Conservation (phyloP, 2,797 vertebrate genomes). For the Platalea minor region DNA sequence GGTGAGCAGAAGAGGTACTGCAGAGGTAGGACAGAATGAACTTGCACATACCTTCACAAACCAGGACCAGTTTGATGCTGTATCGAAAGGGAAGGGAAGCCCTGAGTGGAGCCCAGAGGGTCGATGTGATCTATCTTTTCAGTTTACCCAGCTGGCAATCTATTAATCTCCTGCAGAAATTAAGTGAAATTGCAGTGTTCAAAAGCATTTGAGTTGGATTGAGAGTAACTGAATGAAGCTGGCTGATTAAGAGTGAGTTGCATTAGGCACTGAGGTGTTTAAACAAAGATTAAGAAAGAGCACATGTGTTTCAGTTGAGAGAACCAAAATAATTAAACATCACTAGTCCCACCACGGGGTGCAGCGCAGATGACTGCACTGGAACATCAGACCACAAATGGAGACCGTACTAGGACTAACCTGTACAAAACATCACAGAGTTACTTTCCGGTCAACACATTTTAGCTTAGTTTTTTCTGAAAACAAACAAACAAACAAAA, state of each 20-base stretch:
- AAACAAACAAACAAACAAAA: neutral
- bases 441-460: neutral
- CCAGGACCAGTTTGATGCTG: neutral
- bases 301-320: neutral
- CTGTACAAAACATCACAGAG: neutral
- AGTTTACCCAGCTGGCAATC: neutral
- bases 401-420: neutral
- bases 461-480: neutral
- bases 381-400: neutral
- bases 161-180: neutral
- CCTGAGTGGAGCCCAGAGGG: neutral
- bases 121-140: neutral
- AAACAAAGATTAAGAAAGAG: conserved; percentile 34
- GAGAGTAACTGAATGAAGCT: neutral
- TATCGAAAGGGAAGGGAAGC: neutral
- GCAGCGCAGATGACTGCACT: neutral
- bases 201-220: conserved; percentile 21
- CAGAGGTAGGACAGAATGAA: neutral
- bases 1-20: neutral
- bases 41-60: neutral
- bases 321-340: neutral
- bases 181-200: neutral
- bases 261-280: neutral
- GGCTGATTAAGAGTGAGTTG: neutral
- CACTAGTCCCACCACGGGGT: neutral